Evolutionary conservation across 2,113 vertebrate genomes (phyloP), one percentile per base, ranked within the genome.

Genomic region (Anhinga anhinga): DNA sequence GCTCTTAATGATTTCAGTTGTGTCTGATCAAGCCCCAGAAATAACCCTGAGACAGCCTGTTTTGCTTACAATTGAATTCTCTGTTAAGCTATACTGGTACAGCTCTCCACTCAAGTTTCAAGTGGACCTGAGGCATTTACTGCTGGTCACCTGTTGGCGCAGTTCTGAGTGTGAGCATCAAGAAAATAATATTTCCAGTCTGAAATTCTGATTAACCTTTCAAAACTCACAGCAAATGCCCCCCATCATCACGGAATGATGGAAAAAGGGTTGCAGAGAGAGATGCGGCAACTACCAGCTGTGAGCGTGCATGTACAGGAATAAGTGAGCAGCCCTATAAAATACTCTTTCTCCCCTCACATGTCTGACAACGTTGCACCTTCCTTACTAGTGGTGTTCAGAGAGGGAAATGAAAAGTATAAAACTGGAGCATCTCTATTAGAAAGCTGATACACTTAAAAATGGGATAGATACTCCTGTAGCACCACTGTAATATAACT

Each of bases 221-320:
- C 0, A 2, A 53, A 72, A 49, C 7, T 27, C 63, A 14, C 18
- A 32, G 36, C 15, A 66, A 55, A 82, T 2, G 2, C 1, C 10
- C 36, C 30, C 12, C 29, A 8, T 53, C 23, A 12, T 3, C 0
- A 5, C 53, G 53, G 63, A 36, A 10, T 13, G 77, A 15, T 69
- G 65, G 40, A 3, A 12, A 65, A 86, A n/a, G 25, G 5, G 11
- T 11, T 21, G 55, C 50, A 47, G 65, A 23, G 42, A 34, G 52
- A 47, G 36, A 32, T 26, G 18, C 13, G 25, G 56, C 15, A 7
- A 3, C 20, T 4, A 2, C 15, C 58, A 47, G 83, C 47, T 63
- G 3, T 10, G 18, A 13, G 61, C 7, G 32, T 3, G 13, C 1
- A 0, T 13, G 21, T 9, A 6, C 32, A 9, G 15, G 44, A 76